Base-by-base conservation (phyloP, 2,113 vertebrate genomes). In the Girardinichthys multiradiatus region DNA sequence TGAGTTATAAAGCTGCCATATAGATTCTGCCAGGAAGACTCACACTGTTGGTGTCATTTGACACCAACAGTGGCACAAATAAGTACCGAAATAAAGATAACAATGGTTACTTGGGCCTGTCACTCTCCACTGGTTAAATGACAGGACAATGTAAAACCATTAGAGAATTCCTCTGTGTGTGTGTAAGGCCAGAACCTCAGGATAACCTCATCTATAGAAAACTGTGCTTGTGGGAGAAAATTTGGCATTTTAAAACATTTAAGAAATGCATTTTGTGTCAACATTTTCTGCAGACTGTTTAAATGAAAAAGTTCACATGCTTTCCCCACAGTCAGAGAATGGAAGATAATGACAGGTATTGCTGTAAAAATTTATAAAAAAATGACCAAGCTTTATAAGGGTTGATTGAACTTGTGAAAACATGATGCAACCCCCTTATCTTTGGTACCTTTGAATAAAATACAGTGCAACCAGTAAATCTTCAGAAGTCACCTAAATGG, bases 1-100 rank as follows among this genome's bases (percentile, higher is more conserved):
- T 90, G 89, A 92, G 79, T 87, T 90, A 91, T 89, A 86, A 78
- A 73, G 75, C 87, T 88, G 74, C 84, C 77, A 86, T 45, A 68
- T 39, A 74, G 59, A 77, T 79, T 21, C 77, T 58, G n/a, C n/a
- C 59, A 62, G 72, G 51, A 74, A 68, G 66, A 69, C 45, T 45
- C 66, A 24, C 62, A 21, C 63, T 45, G 19, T 30, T 33, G 61
- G 21, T 26, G 13, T 31, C n/a, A 1, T 67, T 61, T 63, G 26
- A 78, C 74, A 58, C 70, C 61, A 65, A 57, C 39, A 59, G 1
- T 51, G 57, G 71, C 73, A 66, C 54, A 80, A 60, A 81, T 71
- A 70, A 63, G 68, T 68, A 28, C 60, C 30, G 64, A 77, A 82
- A 82, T 70, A 76, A 65, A 81, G 42, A 60, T 29, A 24, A 27